Conservation (phyloP, 2,888 invertebrate genomes). For the Nipponacmea schrenckii region DNA sequence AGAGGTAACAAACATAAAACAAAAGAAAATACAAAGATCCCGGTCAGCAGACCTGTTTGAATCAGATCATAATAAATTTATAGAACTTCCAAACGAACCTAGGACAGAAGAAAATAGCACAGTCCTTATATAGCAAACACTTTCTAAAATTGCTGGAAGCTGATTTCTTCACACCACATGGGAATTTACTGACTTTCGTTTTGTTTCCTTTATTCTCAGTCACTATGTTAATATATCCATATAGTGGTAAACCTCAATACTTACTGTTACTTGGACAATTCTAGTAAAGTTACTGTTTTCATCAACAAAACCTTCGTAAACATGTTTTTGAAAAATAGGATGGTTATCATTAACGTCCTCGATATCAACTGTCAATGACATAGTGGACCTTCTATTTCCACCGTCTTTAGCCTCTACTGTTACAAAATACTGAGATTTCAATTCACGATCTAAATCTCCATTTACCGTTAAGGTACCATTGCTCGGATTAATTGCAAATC, state of each 20-base stretch:
- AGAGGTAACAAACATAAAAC: too few species aligned
- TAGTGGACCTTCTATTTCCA: slow-evolving; percentile 72
- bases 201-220: too few species aligned
- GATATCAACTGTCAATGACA: slow-evolving; percentile 50
- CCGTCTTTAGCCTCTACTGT: slow-evolving; percentile 84
- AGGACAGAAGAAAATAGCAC: too few species aligned
- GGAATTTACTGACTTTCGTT: too few species aligned
- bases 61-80: too few species aligned
- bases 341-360: slow-evolving; percentile 59
- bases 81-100: too few species aligned
- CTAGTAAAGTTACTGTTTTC: slow-evolving; percentile 80
- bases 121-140: too few species aligned
- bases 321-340: slow-evolving; percentile 49
- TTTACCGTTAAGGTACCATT: slow-evolving; percentile 77
- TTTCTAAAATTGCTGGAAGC: too few species aligned
- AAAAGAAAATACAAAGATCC: too few species aligned
- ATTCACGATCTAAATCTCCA: slow-evolving; percentile 78
- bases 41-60: too few species aligned
- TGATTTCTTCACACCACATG: too few species aligned
- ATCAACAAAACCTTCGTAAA: slow-evolving; percentile 74
- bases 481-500: slow-evolving; percentile 76
- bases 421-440: slow-evolving; percentile 81
- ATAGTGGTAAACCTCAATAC: neutral
- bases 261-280: slow-evolving; percentile 77
- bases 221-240: too few species aligned